Evolutionary conservation across 2,888 invertebrate species (phyloP).

Genomic region (Drosophila limbata): DNA sequence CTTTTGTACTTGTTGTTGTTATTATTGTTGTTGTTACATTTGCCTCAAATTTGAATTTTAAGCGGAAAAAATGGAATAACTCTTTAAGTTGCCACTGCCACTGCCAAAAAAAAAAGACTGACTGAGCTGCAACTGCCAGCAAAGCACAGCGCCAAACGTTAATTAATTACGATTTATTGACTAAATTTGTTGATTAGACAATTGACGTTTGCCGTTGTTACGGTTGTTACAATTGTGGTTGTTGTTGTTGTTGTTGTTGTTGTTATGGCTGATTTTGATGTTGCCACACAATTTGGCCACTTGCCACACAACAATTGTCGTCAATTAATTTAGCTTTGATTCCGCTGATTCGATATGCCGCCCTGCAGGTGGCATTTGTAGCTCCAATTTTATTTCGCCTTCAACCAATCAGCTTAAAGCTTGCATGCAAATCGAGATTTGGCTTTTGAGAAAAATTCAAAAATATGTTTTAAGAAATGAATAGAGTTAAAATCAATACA

Average conservation of each 20-base stretch:
- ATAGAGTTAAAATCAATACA: neutral
- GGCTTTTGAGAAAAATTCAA: neutral
- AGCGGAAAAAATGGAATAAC: conserved; percentile 47
- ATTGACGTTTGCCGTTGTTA: conserved; percentile 72
- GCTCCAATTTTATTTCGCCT: conserved; percentile 25
- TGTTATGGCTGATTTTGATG: conserved; percentile 52
- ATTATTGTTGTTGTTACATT: conserved; percentile 33
- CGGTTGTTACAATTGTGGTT: conserved; percentile 29
- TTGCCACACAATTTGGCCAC: conserved; percentile 76
- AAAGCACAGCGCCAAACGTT: conserved; percentile 68
- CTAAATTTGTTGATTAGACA: conserved; percentile 84
- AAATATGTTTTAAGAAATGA: neutral
- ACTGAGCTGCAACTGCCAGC: conserved; percentile 25
- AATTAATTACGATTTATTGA: conserved; percentile 86
- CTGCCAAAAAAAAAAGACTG: conserved; percentile 8
- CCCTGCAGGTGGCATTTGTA: conserved; percentile 75
- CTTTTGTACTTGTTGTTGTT: conserved; percentile 32
- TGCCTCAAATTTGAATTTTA: conserved; percentile 48
- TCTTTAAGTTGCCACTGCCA: conserved; percentile 54
- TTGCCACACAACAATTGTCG: conserved; percentile 78
- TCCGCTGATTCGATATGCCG: conserved; percentile 74
- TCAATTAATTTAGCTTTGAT: conserved; percentile 79
- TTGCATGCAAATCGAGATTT: conserved; percentile 23
- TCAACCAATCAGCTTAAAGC: conserved; percentile 1
- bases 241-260: conserved; percentile 21